Evolutionary conservation across 2,888 invertebrate genomes (phyloP), one percentile per base, ranked within the genome.

Genomic region (Diplazon laetatorius): DNA sequence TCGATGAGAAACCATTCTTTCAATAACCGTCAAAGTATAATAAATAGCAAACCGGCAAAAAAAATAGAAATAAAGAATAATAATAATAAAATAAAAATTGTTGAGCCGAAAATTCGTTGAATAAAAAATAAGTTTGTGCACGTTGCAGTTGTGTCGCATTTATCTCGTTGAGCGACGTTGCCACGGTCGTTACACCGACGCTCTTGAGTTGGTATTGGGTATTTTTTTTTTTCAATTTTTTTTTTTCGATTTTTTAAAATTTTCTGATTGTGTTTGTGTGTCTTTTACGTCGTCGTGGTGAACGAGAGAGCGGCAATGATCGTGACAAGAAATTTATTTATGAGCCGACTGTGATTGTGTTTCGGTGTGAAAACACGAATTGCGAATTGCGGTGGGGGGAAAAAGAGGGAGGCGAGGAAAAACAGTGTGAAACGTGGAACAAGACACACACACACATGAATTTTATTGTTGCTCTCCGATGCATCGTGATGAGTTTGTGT

Each of bases 121-220:
- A 60, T 60, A 50, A 60, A 60, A 50, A 14, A 70, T 39, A 50
- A 39, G n/a, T n/a, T n/a, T 20, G n/a, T 10, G 22, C 42, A 18
- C 60, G 60, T 35, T 50, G 42, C 50, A 37, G 8, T 48, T 39
- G 14, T 60, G 30, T 30, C 30, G 30, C 37, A 48, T 70, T n/a
- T 60, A 70, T 70, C 70, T 70, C 37, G 59, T 39, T n/a, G n/a
- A n/a, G 50, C 50, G 70, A 60, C 55, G 48, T 50, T 48, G 60
- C 35, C 39, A 8, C 22, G 10, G 20, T 10, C 37, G n/a, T 35
- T 59, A 12, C 46, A 22, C 14, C 25, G 39, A 39, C 37, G 35
- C n/a, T n/a, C 35, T 57, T 30, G 59, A 14, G 18, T 37, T 50
- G 50, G 9, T 10, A 39, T 12, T 14, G 30, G 14, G 50, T n/a